Evolutionary conservation across 2,888 invertebrate species (phyloP), one percentile per base, ranked within the genome.

Genomic region (Megastigmus dorsalis): DNA sequence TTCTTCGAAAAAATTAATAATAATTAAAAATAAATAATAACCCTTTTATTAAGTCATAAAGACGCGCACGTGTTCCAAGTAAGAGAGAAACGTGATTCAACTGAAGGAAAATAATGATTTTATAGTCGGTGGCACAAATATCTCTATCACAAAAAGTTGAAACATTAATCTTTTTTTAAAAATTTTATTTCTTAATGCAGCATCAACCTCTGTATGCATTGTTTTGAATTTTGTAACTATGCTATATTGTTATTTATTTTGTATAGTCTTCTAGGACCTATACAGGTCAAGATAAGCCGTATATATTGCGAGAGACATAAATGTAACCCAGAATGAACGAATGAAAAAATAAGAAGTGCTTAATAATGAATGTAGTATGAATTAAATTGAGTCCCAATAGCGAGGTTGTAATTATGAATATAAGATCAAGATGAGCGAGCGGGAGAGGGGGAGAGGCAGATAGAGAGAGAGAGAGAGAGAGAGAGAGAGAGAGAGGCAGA

Each of bases 1-100:
- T 69, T 75, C 52, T 55, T 78, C 28, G n/a, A 50, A 13, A 60
- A 57, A 50, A 52, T 52, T 52, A 28, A 18, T 20, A 63, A 50
- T 63, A 23, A 15, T n/a, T n/a, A n/a, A n/a, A n/a, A 52, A 59
- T 48, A n/a, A 62, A 33, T 62, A 36, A 52, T 63, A 3, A 48
- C 33, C 23, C 38, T 36, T 36, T 52, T 52, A 63, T 63, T 50
- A 52, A 63, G 1, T 2, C 33, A n/a, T 1, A 38, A 50, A 23
- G 2, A 5, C 10, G 50, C 52, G 52, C 28, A 28, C 26, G 18
- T 36, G 26, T 60, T 4, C 63, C 20, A n/a, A 15, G 3, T 50
- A 20, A 13, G 23, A 23, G n/a, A 36, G 26, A 23, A 15, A n/a
- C n/a, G 0, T 38, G 9, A 15, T 5, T 48, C 2, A 62, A 45